These are phyloP conservation scores for Physocephala rufipes DNA, from an alignment of 2,888 invertebrate genomes.

Conservation along the genomic window DNA sequence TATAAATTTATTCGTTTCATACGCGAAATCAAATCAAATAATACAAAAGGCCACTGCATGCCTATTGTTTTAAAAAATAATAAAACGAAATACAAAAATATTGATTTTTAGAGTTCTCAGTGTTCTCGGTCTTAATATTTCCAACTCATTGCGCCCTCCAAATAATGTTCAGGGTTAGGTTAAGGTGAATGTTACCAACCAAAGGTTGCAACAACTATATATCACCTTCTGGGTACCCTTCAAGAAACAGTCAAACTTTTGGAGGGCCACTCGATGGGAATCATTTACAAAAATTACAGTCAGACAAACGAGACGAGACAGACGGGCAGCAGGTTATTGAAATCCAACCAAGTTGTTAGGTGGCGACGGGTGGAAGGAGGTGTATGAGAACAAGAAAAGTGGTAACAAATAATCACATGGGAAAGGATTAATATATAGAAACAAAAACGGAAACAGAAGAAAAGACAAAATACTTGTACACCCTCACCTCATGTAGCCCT, in stretches of 20 bases:
- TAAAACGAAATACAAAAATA: slow-evolving; percentile 11
- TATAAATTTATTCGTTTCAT: no score
- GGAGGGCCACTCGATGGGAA: neutral
- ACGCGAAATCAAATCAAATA: no score
- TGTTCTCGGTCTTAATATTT: neutral
- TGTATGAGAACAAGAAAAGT: neutral
- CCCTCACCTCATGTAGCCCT: slow-evolving; percentile 5
- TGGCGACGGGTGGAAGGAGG: slow-evolving; percentile 15
- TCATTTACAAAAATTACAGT: slow-evolving; percentile 37
- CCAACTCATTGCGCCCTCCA: slow-evolving; percentile 4
- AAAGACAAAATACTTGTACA: slow-evolving; percentile 18
- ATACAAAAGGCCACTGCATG: no score
- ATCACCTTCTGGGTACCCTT: neutral
- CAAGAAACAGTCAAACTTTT: slow-evolving; percentile 40
- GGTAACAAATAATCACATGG: slow-evolving; percentile 41
- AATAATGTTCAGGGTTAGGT: slow-evolving; percentile 51
- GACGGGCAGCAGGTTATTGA: slow-evolving; percentile 49
- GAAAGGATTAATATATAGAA: slow-evolving; percentile 45
- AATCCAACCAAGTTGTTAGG: slow-evolving; percentile 50
- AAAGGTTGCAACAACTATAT: slow-evolving; percentile 2
- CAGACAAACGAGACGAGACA: slow-evolving; percentile 39
- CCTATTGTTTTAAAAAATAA: no score
- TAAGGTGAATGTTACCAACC: slow-evolving; percentile 58
- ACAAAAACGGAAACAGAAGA: slow-evolving; percentile 33
- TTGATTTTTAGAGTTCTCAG: slow-evolving; percentile 12